Conservation (phyloP, 2,113 vertebrate genomes). For the Hirundichthys speculiger region DNA sequence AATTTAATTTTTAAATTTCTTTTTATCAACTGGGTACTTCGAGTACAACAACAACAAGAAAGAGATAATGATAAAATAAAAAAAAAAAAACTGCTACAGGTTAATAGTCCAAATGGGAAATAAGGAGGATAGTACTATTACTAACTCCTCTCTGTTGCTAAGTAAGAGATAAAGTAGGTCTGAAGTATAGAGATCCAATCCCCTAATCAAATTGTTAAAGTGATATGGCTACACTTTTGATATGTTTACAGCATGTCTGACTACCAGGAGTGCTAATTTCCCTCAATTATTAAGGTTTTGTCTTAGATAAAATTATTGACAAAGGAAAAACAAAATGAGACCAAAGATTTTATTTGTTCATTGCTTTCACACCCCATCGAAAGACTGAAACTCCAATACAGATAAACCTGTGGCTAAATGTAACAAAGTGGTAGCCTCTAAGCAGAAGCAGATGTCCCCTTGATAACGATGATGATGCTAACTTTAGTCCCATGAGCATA, state of each 20-base stretch:
- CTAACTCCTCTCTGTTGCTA: background rate
- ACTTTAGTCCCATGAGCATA: constrained; percentile 10
- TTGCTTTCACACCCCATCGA: constrained; percentile 6
- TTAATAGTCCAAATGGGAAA: constrained; percentile 20
- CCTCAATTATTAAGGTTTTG: no score
- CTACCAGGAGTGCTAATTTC: no score
- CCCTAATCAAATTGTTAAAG: no score
- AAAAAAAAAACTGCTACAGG: background rate
- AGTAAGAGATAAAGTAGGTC: constrained; percentile 2
- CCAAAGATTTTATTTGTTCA: no score
- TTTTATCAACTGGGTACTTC: background rate
- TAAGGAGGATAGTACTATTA: constrained; percentile 20
- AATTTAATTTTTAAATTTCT: no score
- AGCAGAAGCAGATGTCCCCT: background rate
- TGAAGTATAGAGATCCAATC: no score
- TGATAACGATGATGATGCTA: no score
- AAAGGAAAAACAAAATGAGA: no score
- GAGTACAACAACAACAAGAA: constrained; percentile 1
- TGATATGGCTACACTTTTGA: no score
- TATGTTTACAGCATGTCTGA: no score
- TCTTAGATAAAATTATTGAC: no score
- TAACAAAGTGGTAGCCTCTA: background rate
- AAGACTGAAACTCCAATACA: background rate
- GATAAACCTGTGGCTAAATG: background rate
- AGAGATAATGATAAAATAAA: no score